Conservation (phyloP, 2,888 invertebrate species). For the Melipona beecheii region DNA sequence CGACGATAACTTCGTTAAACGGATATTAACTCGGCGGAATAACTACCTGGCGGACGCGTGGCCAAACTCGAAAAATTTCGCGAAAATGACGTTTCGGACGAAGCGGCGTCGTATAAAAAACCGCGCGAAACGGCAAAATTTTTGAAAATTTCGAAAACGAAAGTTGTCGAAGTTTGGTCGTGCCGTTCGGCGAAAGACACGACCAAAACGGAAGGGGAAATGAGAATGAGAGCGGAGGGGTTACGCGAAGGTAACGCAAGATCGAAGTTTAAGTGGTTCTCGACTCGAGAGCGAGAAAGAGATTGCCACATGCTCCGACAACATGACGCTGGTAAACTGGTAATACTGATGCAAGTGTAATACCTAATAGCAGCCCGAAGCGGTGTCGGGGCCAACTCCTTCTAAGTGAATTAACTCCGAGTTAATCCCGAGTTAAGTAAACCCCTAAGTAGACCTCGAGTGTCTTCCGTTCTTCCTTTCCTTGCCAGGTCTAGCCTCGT, state of each 20-base stretch:
- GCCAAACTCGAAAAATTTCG: not conserved
- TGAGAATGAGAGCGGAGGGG: not conserved
- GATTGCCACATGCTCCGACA: slow-evolving; percentile 58
- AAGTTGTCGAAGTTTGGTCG: slow-evolving; percentile 45
- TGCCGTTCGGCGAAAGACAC: not conserved
- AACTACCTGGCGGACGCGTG: slow-evolving; percentile 21
- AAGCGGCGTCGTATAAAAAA: slow-evolving; percentile 17
- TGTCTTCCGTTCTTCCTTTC: slow-evolving; percentile 65
- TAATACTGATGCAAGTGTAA: slow-evolving; percentile 80
- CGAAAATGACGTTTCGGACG: no score
- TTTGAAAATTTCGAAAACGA: slow-evolving; percentile 43
- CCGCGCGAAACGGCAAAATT: not conserved
- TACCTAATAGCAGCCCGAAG: slow-evolving; percentile 81
- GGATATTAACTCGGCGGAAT: slow-evolving; percentile 40
- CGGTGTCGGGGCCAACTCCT: slow-evolving; percentile 79
- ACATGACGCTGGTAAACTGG: slow-evolving; percentile 72
- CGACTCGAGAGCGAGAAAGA: slow-evolving; percentile 42
- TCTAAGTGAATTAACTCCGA: slow-evolving; percentile 83
- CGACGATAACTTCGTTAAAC: slow-evolving; percentile 49
- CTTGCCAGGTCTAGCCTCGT: slow-evolving; percentile 9
- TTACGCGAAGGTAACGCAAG: not conserved
- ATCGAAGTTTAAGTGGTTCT: slow-evolving; percentile 17
- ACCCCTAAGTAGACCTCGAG: slow-evolving; percentile 80
- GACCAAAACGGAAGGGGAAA: not conserved
- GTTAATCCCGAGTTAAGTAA: slow-evolving; percentile 83